Evolutionary conservation across 2,797 vertebrate genomes (phyloP).

Genomic region (Eurystomus glaucurus): DNA sequence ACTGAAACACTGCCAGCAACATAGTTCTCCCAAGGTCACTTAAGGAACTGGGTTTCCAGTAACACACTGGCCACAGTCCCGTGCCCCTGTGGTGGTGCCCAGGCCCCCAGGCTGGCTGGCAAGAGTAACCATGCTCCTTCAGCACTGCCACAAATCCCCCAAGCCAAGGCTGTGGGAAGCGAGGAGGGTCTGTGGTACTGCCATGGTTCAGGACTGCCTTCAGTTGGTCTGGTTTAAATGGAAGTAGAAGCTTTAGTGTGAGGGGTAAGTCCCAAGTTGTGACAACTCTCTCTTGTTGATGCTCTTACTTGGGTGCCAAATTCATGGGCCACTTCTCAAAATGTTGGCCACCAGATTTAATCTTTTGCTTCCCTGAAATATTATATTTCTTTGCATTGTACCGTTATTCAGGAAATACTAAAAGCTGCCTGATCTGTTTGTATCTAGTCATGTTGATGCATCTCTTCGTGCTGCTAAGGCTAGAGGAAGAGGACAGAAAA

Average conservation of each 20-base stretch:
- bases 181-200: neutral
- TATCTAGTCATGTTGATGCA: neutral
- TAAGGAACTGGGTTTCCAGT: neutral
- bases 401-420: neutral
- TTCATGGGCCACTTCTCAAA: neutral
- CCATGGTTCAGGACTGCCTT: rapidly evolving
- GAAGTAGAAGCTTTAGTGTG: neutral
- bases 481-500: neutral
- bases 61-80: rapidly evolving
- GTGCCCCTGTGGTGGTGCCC: neutral
- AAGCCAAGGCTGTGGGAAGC: rapidly evolving
- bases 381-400: neutral
- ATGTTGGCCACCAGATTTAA: neutral
- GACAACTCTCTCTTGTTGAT: neutral
- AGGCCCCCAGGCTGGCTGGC: rapidly evolving
- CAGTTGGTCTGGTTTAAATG: neutral
- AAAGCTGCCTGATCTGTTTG: neutral
- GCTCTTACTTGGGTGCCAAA: neutral
- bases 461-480: neutral
- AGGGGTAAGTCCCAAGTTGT: neutral
- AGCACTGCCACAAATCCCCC: rapidly evolving
- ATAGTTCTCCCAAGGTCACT: neutral
- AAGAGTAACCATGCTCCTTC: rapidly evolving
- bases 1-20: neutral
- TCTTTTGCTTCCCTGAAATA: neutral